Evolutionary conservation across 2,888 invertebrate species (phyloP).

Genomic region (Harpagoxenus sublaevis): DNA sequence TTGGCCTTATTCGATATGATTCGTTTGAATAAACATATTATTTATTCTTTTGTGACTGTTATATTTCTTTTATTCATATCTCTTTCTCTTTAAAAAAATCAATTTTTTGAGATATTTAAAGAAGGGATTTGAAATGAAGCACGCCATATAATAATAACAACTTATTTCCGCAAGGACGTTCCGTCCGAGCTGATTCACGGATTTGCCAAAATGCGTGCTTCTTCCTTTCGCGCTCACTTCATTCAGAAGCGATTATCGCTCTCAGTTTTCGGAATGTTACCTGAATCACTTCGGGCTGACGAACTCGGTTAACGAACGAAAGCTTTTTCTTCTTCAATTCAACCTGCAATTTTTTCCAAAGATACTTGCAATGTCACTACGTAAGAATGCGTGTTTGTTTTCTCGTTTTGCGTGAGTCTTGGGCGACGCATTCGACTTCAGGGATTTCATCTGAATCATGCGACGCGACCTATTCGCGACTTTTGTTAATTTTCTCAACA

Average conservation of each 20-base stretch:
- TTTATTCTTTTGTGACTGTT: background rate
- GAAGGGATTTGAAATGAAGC: background rate
- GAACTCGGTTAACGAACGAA: background rate
- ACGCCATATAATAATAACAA: background rate
- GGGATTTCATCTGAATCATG: constrained; percentile 53
- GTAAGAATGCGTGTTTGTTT: constrained; percentile 21
- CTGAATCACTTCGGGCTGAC: constrained; percentile 54
- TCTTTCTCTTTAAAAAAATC: background rate
- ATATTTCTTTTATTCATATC: background rate
- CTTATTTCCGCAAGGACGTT: constrained; percentile 14
- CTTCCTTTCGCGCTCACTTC: background rate
- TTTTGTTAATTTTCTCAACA: constrained; percentile 22
- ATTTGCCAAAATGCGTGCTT: background rate
- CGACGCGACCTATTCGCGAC: constrained; percentile 14
- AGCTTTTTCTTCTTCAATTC: constrained; percentile 10
- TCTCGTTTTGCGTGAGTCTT: constrained; percentile 33
- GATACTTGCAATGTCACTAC: constrained; percentile 17
- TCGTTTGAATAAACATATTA: background rate
- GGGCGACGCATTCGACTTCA: constrained; percentile 25
- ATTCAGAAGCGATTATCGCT: constrained; percentile 41
- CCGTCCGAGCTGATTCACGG: constrained; percentile 5
- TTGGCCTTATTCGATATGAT: background rate
- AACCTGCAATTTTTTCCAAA: constrained; percentile 18
- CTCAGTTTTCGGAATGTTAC: constrained; percentile 54
- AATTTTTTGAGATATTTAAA: background rate